A percentile compares a stretch with the other conserved stretches of the same genome.
Evolutionary conservation across 1,140 invertebrate species (phyloP).

Genomic region (Philaenus spumarius): DNA sequence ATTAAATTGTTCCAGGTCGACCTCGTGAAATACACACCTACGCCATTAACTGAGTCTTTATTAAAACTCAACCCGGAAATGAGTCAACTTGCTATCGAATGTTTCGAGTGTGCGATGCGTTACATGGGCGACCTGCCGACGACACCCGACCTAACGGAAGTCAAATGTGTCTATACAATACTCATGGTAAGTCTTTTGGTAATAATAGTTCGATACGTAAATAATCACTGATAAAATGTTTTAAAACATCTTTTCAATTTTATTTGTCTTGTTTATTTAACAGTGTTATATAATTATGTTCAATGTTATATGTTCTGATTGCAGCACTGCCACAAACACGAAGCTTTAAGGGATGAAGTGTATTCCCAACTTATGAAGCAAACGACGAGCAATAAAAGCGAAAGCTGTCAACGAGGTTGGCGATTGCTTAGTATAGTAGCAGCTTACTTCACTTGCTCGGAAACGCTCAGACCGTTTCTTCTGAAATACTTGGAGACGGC

Average conservation of each 20-base stretch:
- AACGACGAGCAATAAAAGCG: slow-evolving; percentile 95
- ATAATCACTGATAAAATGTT: no score
- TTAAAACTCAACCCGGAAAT: slow-evolving; percentile 76
- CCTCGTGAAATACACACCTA: slow-evolving; percentile 89
- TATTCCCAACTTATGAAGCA: slow-evolving; percentile 99
- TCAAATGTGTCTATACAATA: slow-evolving; percentile 94
- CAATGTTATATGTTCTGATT: no score
- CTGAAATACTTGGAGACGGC: slow-evolving; percentile 93
- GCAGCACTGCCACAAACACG: slow-evolving; percentile 91
- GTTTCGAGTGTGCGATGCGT: slow-evolving; percentile 87
- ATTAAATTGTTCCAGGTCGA: slow-evolving; percentile 68
- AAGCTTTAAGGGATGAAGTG: slow-evolving; percentile 87
- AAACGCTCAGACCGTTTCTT: slow-evolving; percentile 85
- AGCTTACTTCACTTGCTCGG: slow-evolving; percentile 94
- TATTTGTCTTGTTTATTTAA: no score
- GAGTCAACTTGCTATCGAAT: slow-evolving; percentile 81
- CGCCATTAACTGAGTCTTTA: slow-evolving; percentile 74
- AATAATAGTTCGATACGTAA: no score
- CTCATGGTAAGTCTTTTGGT: slow-evolving; percentile 84
- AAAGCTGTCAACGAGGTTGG: slow-evolving; percentile 95
- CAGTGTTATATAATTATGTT: no score
- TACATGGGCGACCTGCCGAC: slow-evolving; percentile 93
- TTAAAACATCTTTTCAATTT: no score
- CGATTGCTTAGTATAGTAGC: slow-evolving; percentile 95
- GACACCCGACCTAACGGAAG: slow-evolving; percentile 70